Evolutionary conservation across 2,797 vertebrate species (phyloP).

Genomic region (Brotula barbata): DNA sequence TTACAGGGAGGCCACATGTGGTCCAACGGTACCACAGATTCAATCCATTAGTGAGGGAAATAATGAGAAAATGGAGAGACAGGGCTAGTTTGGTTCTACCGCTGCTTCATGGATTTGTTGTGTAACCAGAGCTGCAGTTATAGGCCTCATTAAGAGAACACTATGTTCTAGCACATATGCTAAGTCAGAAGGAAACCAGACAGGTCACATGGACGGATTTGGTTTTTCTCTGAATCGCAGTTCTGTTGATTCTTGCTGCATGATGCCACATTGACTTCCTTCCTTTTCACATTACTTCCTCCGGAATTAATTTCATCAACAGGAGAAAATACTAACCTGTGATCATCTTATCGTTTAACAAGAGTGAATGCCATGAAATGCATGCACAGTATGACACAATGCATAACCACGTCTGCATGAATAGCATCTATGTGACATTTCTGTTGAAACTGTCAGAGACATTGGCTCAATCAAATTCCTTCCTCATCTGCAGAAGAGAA

Average conservation of each 20-base stretch:
- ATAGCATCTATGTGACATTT: no score
- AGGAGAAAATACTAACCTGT: no score
- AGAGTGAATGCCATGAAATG: no score
- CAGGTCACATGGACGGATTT: conserved; percentile 71
- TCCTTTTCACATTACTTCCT: conserved; percentile 51
- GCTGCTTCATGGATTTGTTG: conserved; percentile 46
- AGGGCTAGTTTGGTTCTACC: conserved; percentile 6
- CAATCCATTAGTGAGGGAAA: conserved; percentile 9
- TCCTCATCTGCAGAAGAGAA: no score
- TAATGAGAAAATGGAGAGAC: conserved; percentile 17
- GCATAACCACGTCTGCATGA: no score
- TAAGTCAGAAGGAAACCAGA: conserved; percentile 79
- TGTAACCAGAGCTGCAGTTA: conserved; percentile 38
- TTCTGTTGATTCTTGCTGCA: conserved; percentile 46
- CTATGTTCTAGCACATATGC: conserved; percentile 62
- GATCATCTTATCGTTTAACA: background rate
- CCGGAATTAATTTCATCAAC: conserved; percentile 4
- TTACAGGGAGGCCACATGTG: no score
- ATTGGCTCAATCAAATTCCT: no score
- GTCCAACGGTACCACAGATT: background rate
- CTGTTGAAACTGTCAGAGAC: no score
- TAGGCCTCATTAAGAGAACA: conserved; percentile 69
- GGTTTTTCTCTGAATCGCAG: conserved; percentile 84
- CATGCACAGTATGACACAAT: no score
- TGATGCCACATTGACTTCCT: conserved; percentile 54